A percentile compares a stretch with the other conserved stretches of the same genome.
These are phyloP conservation scores for Drosophila yakuba DNA, from an alignment of 1,140 invertebrate genomes.

Conservation along the genomic window DNA sequence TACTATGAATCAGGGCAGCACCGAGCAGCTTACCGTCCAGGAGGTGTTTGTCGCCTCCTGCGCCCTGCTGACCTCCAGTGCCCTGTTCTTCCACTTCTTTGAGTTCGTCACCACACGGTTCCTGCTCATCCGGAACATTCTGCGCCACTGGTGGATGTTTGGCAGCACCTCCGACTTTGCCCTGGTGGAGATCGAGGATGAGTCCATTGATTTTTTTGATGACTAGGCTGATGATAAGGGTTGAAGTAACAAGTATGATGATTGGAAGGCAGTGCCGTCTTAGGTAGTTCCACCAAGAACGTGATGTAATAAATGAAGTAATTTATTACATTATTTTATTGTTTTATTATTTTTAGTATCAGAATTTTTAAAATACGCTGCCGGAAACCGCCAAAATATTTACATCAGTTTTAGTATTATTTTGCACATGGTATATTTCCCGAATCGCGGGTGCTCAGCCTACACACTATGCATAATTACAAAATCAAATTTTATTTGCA, in stretches of 20 bases:
- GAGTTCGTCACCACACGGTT: slow-evolving; percentile 78
- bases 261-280: background rate
- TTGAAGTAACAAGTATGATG: background rate
- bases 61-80: slow-evolving; percentile 74
- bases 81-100: slow-evolving; percentile 79
- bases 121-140: slow-evolving; percentile 71
- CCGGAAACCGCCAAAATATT: background rate
- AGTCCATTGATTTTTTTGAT: slow-evolving; percentile 69
- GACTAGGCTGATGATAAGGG: background rate
- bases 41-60: slow-evolving; percentile 77
- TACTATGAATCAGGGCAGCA: slow-evolving; percentile 70
- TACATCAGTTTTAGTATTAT: too few relatives aligned
- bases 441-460: too few relatives aligned
- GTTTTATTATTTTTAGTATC: background rate
- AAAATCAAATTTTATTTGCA: too few relatives aligned
- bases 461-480: too few relatives aligned
- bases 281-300: slow-evolving; percentile 2
- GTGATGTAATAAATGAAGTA: background rate
- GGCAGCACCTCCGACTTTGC: slow-evolving; percentile 73
- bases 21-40: slow-evolving; percentile 65
- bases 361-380: background rate
- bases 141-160: slow-evolving; percentile 82
- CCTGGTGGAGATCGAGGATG: slow-evolving; percentile 70
- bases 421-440: too few relatives aligned
- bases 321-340: background rate